Evolutionary conservation across 2,113 vertebrate genomes (phyloP), one percentile per base, ranked within the genome.

Genomic region (Silurus asotus): DNA sequence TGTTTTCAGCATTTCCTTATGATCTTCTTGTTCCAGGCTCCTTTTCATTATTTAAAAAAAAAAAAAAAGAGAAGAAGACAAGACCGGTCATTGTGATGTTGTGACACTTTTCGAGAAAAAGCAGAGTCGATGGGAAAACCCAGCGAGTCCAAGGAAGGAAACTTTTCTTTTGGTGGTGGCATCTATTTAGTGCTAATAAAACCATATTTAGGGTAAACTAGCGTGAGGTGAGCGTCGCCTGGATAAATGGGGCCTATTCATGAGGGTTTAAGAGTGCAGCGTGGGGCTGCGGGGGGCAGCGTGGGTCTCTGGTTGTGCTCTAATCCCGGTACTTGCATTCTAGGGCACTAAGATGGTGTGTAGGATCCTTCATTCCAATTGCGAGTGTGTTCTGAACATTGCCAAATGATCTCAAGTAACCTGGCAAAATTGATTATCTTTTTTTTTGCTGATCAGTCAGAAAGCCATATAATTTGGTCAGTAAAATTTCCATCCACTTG

Each of bases 161-260:
- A 93, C 95, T 94, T 37, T 96, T 90, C 80, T 95, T 94, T 91
- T 93, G 95, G 95, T 95, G 95, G 86, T 84, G 94, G 91, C 95
- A 94, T 95, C 95, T 93, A 96, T 95, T 96, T 96, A 94, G 94
- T 93, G 94, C 94, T 95, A 92, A 97, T 97, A 95, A 96, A 95
- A 96, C 96, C 96, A 93, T 96, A 96, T 96, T 96, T 96, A 95
- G 95, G 95, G 96, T 96, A 95, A 95, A 95, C 84, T 84, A 77
- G 89, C 87, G 93, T 93, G 92, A 87, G 92, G 95, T 96, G 92
- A 93, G 94, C 94, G 94, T 92, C 94, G 95, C 94, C 95, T 96
- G 94, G 92, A 94, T 96, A 96, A 95, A 87, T 92, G 79, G 88
- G 90, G 69, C 53, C 94, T 93, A 96, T 96, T 96, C 95, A 96